Conservation (phyloP, 2,888 invertebrate species). For the Hartigia nigra region DNA sequence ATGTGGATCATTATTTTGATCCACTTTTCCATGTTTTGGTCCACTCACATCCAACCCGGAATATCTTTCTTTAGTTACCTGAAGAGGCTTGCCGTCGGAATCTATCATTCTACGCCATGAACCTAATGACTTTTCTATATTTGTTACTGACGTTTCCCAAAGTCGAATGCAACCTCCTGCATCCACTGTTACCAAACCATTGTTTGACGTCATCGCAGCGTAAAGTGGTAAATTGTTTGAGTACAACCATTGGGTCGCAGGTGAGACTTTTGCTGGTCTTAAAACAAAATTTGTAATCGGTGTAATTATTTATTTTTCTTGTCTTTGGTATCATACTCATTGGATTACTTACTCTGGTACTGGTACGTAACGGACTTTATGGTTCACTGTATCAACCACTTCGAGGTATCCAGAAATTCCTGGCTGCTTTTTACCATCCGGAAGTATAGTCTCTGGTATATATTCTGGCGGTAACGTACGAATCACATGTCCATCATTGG, state of each 20-base stretch:
- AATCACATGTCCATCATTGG: conserved; percentile 53
- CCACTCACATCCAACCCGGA: conserved; percentile 75
- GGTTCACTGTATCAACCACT: conserved; percentile 67
- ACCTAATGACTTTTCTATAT: conserved; percentile 64
- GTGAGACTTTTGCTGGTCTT: conserved; percentile 57
- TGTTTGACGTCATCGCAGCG: conserved; percentile 62
- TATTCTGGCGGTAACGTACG: conserved; percentile 45
- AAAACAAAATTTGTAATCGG: background rate
- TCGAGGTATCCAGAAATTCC: conserved; percentile 66
- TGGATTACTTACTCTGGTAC: conserved; percentile 65
- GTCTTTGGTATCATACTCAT: background rate
- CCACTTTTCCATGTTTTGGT: conserved; percentile 94
- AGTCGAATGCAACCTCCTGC: conserved; percentile 68
- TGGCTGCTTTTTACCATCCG: conserved; percentile 28
- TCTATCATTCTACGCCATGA: conserved; percentile 66
- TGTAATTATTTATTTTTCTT: background rate
- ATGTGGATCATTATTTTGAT: conserved; percentile 90
- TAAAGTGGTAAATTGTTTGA: conserved; percentile 64
- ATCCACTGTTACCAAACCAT: conserved; percentile 71
- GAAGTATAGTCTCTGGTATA: conserved; percentile 43
- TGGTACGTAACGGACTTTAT: conserved; percentile 68
- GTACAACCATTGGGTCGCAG: conserved; percentile 66
- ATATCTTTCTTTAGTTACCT: conserved; percentile 80
- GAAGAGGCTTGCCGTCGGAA: conserved; percentile 70
- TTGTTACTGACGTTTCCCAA: conserved; percentile 68